These are phyloP conservation scores for Maniola jurtina DNA, from an alignment of 1,140 invertebrate genomes.

Conservation along the genomic window DNA sequence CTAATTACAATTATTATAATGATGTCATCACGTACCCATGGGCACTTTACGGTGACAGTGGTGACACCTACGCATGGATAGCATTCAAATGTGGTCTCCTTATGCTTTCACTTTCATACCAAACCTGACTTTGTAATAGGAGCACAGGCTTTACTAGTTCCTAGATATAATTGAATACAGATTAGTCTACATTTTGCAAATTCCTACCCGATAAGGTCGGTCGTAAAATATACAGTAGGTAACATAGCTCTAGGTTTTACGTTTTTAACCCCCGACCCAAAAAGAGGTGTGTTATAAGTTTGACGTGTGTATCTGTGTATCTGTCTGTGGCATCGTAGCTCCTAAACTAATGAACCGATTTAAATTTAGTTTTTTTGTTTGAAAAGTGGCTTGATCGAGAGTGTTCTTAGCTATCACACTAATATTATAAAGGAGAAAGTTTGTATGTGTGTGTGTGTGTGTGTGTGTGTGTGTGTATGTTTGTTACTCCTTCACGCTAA, in stretches of 20 bases:
- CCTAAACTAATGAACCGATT: no score
- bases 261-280: not conserved
- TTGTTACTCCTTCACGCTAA: no score
- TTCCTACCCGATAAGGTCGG: not conserved
- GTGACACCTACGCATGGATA: conserved; percentile 28
- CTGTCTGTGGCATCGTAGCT: no score
- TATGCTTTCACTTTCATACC: conserved; percentile 54
- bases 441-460: no score
- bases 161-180: not conserved
- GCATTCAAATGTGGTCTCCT: conserved; percentile 44
- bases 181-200: not conserved
- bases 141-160: not conserved
- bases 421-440: no score
- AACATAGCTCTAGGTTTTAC: not conserved
- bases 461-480: no score
- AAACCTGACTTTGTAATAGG: not conserved
- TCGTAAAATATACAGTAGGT: not conserved
- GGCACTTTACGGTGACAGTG: not conserved
- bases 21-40: conserved; percentile 20
- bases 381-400: no score
- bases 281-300: no score
- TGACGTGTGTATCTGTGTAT: no score
- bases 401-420: no score
- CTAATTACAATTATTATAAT: conserved; percentile 27
- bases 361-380: no score